phyloP scores from a whole-genome alignment of 2,888 invertebrate genomes.

The Cryptocheilus praepositus region DNA sequence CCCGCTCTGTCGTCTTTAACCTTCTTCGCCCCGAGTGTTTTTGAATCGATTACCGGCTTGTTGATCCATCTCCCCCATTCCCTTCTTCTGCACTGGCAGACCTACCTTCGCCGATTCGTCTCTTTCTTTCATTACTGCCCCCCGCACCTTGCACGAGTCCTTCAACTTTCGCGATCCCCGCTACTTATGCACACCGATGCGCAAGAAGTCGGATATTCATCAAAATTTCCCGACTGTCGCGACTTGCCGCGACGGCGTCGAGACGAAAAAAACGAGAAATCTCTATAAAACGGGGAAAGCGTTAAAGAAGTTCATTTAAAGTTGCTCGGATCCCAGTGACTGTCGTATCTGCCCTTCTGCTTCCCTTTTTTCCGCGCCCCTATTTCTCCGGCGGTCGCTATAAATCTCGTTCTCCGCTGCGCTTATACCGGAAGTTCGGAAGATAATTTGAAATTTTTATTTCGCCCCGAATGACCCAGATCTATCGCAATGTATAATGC shows the following conservation, averaged over 20 bases:
- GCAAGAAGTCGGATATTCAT: conserved; percentile 23
- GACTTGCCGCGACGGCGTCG: conserved; percentile 6
- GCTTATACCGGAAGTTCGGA: neutral
- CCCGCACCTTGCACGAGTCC: conserved; percentile 8
- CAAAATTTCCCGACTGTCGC: conserved; percentile 26
- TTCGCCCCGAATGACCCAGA: neutral
- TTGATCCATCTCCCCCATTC: conserved; percentile 21
- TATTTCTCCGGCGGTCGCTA: neutral
- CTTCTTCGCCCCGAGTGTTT: conserved; percentile 12
- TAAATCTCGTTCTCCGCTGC: conserved; percentile 10
- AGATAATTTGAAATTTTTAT: conserved; percentile 13
- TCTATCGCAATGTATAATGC: too few species aligned
- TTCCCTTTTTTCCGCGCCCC: neutral
- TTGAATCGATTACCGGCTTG: conserved; percentile 8
- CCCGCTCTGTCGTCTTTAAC: conserved; percentile 18
- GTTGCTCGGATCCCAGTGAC: conserved; percentile 13
- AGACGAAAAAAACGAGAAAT: conserved; percentile 5
- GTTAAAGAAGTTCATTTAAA: conserved; percentile 39
- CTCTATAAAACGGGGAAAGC: conserved; percentile 15
- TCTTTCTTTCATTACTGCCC: conserved; percentile 30
- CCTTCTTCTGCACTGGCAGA: neutral
- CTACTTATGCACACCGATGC: conserved; percentile 22
- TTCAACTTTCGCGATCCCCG: conserved; percentile 25
- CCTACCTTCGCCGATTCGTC: conserved; percentile 3
- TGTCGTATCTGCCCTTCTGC: conserved; percentile 4